Evolutionary conservation across 2,797 vertebrate genomes (phyloP).

Genomic region (Lepilemur septentrionalis): DNA sequence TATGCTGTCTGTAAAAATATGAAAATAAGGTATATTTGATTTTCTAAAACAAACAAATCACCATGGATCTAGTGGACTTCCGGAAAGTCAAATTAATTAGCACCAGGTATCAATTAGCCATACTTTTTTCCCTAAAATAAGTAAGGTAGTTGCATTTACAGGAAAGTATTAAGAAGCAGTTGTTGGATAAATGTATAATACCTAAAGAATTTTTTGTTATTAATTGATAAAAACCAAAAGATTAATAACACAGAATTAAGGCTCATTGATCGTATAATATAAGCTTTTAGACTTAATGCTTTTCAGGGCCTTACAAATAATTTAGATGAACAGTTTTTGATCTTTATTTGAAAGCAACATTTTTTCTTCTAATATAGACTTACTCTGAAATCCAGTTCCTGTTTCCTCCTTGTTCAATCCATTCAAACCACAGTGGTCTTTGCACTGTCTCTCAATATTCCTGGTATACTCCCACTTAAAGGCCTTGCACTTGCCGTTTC

Average conservation of each 20-base stretch:
- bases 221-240: neutral
- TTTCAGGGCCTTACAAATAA: neutral
- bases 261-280: conserved; percentile 56
- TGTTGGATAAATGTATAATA: conserved; percentile 64
- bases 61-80: conserved; percentile 54
- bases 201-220: conserved; percentile 62
- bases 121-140: neutral
- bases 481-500: neutral
- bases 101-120: neutral
- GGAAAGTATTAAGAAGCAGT: neutral
- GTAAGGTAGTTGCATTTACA: conserved; percentile 4
- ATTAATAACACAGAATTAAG: conserved; percentile 69
- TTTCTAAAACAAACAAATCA: conserved; percentile 59
- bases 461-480: neutral
- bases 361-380: neutral
- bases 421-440: neutral
- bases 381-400: neutral
- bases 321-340: neutral
- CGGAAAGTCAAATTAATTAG: conserved; percentile 52
- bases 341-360: neutral
- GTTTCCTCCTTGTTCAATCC: neutral
- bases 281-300: conserved; percentile 34
- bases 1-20: neutral
- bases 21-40: conserved; percentile 43
- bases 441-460: neutral